Evolutionary conservation across 2,113 vertebrate species (phyloP), one percentile per base, ranked within the genome.

Genomic region (Prietella phreatophila): DNA sequence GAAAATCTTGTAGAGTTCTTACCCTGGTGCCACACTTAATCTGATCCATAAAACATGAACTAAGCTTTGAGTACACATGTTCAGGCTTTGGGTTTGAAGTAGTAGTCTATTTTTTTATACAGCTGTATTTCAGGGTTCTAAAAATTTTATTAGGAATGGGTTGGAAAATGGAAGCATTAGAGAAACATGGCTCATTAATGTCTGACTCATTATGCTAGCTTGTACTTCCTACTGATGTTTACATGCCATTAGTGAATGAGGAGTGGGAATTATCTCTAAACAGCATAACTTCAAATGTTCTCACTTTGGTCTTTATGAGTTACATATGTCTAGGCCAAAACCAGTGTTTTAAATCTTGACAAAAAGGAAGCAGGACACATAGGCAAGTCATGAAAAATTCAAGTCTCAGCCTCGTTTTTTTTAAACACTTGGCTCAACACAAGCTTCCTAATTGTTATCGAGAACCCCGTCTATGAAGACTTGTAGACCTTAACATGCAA

Each of bases 31-130:
- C 90, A 88, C 91, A 91, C 86, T 92, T 93, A 92, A 93, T 87
- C 90, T 89, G 87, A 89, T 91, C 92, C 88, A 94, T 93, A 91
- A 94, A 94, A 92, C 92, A 94, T 93, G 81, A 88, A 89, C 90
- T 90, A 91, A 89, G 89, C 90, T 92, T 89, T 89, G 90, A 91
- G 92, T 85, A 87, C 88, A 89, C 65, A 84, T 58, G 84, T 89
- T 82, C 42, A 55, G n/a, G 30, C 79, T 55, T 63, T 73, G 58
- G 60, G 69, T 83, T 47, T 63, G 69, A 61, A 75, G 67, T 85
- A 25, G 30, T 27, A 73, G 56, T 56, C 33, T 86, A 42, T 39
- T 73, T 80, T 83, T 83, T 83, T n/a, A 82, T 39, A 39, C 27
- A 69, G 55, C 73, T 61, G 60, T 55, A 67, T 63, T 69, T 69